Evolutionary conservation across 2,797 vertebrate genomes (phyloP).

Genomic region (Clarias platycephalus): DNA sequence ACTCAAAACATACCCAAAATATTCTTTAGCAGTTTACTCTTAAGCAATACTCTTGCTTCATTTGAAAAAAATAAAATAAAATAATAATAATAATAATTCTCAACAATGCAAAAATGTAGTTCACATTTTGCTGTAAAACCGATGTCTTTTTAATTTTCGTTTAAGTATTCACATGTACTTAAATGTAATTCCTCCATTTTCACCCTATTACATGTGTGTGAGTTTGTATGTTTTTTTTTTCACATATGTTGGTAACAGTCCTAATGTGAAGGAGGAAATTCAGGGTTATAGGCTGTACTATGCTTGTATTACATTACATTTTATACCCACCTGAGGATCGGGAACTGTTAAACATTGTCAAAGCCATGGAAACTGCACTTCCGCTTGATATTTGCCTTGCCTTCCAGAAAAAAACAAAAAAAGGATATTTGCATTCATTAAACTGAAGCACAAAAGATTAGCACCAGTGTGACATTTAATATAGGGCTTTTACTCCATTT

Average conservation of each 20-base stretch:
- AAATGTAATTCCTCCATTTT: background rate
- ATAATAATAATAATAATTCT: too few relatives aligned
- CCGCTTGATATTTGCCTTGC: background rate
- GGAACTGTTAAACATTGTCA: slow-evolving; percentile 13
- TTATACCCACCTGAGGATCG: background rate
- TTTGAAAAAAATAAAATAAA: too few relatives aligned
- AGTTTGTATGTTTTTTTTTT: background rate
- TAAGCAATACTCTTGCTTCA: too few relatives aligned
- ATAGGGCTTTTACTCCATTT: slow-evolving; percentile 62
- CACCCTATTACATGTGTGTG: background rate
- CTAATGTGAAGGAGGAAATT: slow-evolving; percentile 19
- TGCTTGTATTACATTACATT: slow-evolving; percentile 1
- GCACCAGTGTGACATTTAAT: slow-evolving; percentile 69
- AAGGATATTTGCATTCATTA: slow-evolving; percentile 63
- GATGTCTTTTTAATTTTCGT: background rate
- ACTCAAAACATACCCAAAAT: too few relatives aligned
- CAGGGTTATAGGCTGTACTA: background rate
- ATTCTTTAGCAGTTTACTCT: too few relatives aligned
- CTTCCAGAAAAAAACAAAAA: slow-evolving; percentile 29
- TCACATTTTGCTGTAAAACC: too few relatives aligned
- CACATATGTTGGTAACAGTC: background rate
- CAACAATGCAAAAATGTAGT: too few relatives aligned
- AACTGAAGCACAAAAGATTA: slow-evolving; percentile 58
- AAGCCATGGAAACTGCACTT: background rate
- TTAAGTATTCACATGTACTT: background rate